Evolutionary conservation across 2,797 vertebrate species (phyloP).

Genomic region (Rhynchonycteris naso): DNA sequence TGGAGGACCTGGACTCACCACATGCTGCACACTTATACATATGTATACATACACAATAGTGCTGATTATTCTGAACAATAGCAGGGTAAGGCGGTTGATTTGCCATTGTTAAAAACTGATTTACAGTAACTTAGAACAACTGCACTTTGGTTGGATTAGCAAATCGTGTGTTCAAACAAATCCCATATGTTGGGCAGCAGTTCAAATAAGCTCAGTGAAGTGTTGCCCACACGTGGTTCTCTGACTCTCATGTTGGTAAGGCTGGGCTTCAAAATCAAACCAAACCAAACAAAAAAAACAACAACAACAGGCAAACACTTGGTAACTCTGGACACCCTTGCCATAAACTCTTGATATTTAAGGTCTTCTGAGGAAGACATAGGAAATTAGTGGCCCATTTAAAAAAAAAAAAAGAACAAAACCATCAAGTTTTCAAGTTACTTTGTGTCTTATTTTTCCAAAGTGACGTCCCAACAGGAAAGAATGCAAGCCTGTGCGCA

Average conservation of each 20-base stretch:
- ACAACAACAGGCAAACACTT: constrained; percentile 16
- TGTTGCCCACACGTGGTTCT: constrained; percentile 61
- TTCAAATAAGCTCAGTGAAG: constrained; percentile 62
- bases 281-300: not conserved
- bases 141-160: constrained; percentile 69
- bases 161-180: constrained; percentile 66
- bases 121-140: constrained; percentile 69
- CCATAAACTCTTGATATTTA: not conserved
- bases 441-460: constrained; percentile 44
- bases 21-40: not conserved
- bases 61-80: not conserved
- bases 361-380: not conserved
- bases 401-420: constrained; percentile 56
- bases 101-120: constrained; percentile 55
- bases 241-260: constrained; percentile 22
- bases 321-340: constrained; percentile 56
- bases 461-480: not conserved
- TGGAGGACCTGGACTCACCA: not conserved
- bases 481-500: not conserved
- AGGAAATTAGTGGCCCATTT: not conserved
- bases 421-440: constrained; percentile 29
- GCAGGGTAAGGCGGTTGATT: constrained; percentile 34
- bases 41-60: not conserved
- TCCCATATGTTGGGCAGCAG: constrained; percentile 68
- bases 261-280: constrained; percentile 63